Conservation (phyloP, 2,797 vertebrate genomes). For the Varecia variegata region DNA sequence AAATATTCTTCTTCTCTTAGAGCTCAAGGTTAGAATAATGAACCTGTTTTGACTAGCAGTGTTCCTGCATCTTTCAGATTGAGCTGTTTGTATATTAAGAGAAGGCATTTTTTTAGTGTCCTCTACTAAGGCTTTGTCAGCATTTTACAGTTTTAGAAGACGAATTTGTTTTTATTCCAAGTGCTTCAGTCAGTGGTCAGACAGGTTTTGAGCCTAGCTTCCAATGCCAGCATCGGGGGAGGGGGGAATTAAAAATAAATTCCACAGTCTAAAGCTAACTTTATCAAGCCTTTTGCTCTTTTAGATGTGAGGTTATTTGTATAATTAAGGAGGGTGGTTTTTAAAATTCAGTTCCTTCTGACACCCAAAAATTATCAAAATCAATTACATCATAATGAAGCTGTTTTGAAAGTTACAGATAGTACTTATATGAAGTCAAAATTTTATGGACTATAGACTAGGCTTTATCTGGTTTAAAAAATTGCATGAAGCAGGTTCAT, state of each 20-base stretch:
- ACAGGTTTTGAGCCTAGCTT: constrained; percentile 55
- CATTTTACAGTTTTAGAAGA: constrained; percentile 56
- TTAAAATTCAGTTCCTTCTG: constrained; percentile 33
- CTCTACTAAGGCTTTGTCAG: constrained; percentile 45
- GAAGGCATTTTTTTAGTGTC: not conserved
- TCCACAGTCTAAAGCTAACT: not conserved
- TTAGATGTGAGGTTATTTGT: constrained; percentile 33
- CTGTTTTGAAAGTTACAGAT: constrained; percentile 12
- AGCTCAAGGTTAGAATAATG: constrained; percentile 57
- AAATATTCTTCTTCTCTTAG: not conserved
- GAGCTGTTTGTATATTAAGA: constrained; percentile 39
- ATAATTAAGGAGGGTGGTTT: not conserved
- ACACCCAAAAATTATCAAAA: not conserved
- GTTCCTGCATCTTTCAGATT: not conserved
- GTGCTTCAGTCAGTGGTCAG: constrained; percentile 37
- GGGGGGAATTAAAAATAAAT: constrained; percentile 1
- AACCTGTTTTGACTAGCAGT: constrained; percentile 60
- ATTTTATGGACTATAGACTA: not conserved
- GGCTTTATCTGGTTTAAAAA: not conserved
- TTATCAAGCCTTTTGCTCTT: constrained; percentile 19
- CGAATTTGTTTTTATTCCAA: constrained; percentile 54
- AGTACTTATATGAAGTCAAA: not conserved
- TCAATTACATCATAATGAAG: not conserved
- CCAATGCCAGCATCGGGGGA: not conserved
- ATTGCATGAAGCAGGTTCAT: not conserved